phyloP scores from a whole-genome alignment of 2,113 vertebrate genomes.

The Protobothrops flavoviridis region DNA sequence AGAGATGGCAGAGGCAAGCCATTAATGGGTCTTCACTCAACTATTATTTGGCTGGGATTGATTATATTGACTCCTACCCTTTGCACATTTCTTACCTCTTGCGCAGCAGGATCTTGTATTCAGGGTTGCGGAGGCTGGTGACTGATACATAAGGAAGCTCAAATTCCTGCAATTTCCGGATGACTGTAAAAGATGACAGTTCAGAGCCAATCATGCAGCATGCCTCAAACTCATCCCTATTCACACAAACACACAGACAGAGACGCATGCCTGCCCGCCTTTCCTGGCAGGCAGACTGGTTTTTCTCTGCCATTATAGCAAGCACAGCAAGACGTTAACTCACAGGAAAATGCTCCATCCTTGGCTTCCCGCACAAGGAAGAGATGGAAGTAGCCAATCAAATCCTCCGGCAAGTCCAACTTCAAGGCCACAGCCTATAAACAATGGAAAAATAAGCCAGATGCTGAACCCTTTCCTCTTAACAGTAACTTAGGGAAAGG shows the following conservation, averaged over 20 bases:
- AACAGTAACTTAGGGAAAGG: not conserved
- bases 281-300: no score
- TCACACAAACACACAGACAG: not conserved
- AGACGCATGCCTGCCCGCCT: accelerated
- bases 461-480: not conserved
- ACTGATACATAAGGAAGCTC: constrained; percentile 96
- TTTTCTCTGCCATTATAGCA: not conserved
- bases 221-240: not conserved
- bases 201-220: not conserved
- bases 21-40: not conserved
- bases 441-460: not conserved
- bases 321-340: constrained; percentile 55
- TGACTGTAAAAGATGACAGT: constrained; percentile 67
- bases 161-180: constrained; percentile 97
- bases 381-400: constrained; percentile 94
- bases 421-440: constrained; percentile 90
- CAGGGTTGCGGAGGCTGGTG: constrained; percentile 86
- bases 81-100: constrained; percentile 79
- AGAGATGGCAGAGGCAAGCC: not conserved
- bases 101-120: constrained; percentile 92
- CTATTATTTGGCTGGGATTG: accelerated
- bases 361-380: constrained; percentile 87
- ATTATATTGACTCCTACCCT: not conserved
- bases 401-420: constrained; percentile 91
- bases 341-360: constrained; percentile 91